Evolutionary conservation across 2,113 vertebrate species (phyloP), one percentile per base, ranked within the genome.

Genomic region (Platanista minor): DNA sequence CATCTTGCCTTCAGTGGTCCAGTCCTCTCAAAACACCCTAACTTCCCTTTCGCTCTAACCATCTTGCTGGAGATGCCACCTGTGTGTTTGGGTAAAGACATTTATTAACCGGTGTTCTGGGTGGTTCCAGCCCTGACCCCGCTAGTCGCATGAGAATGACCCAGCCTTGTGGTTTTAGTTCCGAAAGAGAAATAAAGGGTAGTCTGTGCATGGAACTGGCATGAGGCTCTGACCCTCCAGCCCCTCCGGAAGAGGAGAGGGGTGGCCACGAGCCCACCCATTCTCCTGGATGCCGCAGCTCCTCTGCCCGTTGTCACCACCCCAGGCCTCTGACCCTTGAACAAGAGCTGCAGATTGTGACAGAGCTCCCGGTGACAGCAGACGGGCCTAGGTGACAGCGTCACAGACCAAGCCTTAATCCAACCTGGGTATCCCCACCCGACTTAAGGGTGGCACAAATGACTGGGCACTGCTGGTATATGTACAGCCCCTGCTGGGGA

Each of bases 181-280:
- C 74, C 57, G 49, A 49, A 78, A 59, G 29, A 74, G 46, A 67
- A 66, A 43, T 13, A 59, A 49, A 33, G 39, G 93, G 29, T 13
- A 69, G 1, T 52, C 57, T 71, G 5, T 52, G 52, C n/a, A 1
- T 13, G 41, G 67, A n/a, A 39, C 29, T 41, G 21, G 20, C 46
- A 6, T 9, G 23, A 61, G 27, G 23, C 75, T 64, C 52, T 87
- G 59, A 36, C 11, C 29, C 69, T 64, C 18, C 6, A 33, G 14
- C 21, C 18, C 29, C 7, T 62, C n/a, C 8, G 10, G 27, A 81
- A 52, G 57, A 66, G 41, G 41, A 20, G n/a, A n/a, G n/a, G 2
- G 23, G 11, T 10, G 10, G n/a, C 11, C 25, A 1, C 2, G 5
- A 13, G 6, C 41, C 12, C 4, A 4, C 12, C 6, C 31, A 3